Evolutionary conservation across 2,888 invertebrate species (phyloP).

Genomic region (Xestia ashworthii): DNA sequence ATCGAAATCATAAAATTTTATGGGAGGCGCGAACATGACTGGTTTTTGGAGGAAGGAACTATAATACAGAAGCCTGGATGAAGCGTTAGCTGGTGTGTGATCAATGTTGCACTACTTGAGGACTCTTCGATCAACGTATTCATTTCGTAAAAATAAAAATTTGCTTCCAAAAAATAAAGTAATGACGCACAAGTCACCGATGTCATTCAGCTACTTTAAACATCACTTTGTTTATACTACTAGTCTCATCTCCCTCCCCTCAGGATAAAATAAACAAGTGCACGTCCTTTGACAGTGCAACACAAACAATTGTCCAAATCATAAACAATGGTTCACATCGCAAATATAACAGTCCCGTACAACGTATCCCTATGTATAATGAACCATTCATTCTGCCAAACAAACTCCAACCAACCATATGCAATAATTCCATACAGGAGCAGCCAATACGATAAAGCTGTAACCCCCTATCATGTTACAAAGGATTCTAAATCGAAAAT

Average conservation of each 20-base stretch:
- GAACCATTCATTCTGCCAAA: constrained; percentile 90
- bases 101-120: neutral
- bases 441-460: constrained; percentile 75
- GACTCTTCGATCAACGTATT: neutral
- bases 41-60: neutral
- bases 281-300: constrained; percentile 89
- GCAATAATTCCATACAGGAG: constrained; percentile 87
- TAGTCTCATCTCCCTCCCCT: constrained; percentile 75
- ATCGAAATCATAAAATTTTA: neutral
- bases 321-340: constrained; percentile 90
- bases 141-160: constrained; percentile 24
- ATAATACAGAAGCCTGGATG: neutral
- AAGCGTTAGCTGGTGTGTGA: neutral
- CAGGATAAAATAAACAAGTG: constrained; percentile 86
- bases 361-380: constrained; percentile 89
- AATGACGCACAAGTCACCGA: constrained; percentile 49
- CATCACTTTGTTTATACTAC: constrained; percentile 78
- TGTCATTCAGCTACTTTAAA: constrained; percentile 62
- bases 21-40: neutral
- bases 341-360: constrained; percentile 88
- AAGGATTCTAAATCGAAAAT: constrained; percentile 86
- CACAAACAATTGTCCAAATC: constrained; percentile 90
- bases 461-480: constrained; percentile 84
- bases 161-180: constrained; percentile 6
- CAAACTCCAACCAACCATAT: constrained; percentile 90